These are phyloP conservation scores for Fregata magnificens DNA, from an alignment of 2,113 vertebrate genomes.

Conservation along the genomic window DNA sequence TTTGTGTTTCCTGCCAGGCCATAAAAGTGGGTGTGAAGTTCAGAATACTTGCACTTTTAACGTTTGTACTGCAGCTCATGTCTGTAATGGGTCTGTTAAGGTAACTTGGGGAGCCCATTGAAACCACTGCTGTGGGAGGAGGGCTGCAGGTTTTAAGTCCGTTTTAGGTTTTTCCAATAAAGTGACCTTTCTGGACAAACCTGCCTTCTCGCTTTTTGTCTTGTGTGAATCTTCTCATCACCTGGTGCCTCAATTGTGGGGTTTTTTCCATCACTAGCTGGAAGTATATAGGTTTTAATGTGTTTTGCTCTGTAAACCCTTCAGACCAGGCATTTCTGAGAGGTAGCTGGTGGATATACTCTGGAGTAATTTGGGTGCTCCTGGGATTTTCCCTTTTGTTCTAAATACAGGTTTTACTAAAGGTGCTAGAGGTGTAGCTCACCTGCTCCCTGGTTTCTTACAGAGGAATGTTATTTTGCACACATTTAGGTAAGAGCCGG, in stretches of 20 bases:
- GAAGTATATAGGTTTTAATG: not conserved
- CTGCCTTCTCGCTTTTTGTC: not conserved
- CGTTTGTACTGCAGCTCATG: constrained; percentile 32
- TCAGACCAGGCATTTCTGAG: not conserved
- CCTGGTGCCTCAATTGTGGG: not conserved
- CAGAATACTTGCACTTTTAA: constrained; percentile 53
- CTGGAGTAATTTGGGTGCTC: no score
- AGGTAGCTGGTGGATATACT: no score
- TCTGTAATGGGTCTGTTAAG: constrained; percentile 18
- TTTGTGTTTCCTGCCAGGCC: constrained; percentile 54
- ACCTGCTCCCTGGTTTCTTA: no score
- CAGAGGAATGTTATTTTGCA: not conserved
- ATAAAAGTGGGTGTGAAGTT: constrained; percentile 47
- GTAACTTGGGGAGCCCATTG: constrained; percentile 64
- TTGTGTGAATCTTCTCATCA: not conserved
- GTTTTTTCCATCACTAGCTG: not conserved
- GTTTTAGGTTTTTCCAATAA: constrained; percentile 68
- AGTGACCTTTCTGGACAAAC: constrained; percentile 69
- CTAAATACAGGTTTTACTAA: not conserved
- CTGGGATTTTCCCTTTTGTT: not conserved
- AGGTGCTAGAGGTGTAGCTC: not conserved
- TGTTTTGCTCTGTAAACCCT: not conserved
- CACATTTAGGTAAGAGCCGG: fast-evolving
- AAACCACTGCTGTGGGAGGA: constrained; percentile 66
- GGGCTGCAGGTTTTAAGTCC: constrained; percentile 52